Evolutionary conservation across 2,113 vertebrate species (phyloP).

Genomic region (Chloebia gouldiae): DNA sequence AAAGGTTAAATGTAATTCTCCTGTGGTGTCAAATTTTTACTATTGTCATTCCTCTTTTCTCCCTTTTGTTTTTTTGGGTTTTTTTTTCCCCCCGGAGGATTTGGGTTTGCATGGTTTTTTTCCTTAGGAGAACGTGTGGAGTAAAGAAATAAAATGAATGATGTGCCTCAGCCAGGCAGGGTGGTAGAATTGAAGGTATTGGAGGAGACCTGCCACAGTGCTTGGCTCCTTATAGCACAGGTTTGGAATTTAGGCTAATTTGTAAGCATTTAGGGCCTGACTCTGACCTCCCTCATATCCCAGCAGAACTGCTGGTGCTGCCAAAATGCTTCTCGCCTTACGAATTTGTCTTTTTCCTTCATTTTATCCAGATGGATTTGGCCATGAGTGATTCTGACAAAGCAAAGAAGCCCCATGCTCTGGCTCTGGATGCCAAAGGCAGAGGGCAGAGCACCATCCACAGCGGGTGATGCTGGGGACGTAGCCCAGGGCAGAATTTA

Average conservation of each 20-base stretch:
- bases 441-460: rapidly evolving
- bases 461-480: background rate
- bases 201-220: background rate
- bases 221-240: background rate
- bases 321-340: background rate
- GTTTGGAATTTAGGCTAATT: slow-evolving; percentile 36
- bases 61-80: rapidly evolving
- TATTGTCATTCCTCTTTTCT: background rate
- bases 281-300: background rate
- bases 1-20: slow-evolving; percentile 26
- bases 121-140: background rate
- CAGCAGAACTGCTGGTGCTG: background rate
- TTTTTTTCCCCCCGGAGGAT: rapidly evolving
- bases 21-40: background rate
- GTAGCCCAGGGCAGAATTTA: background rate
- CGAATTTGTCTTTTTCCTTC: background rate
- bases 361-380: background rate
- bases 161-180: background rate
- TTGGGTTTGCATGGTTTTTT: background rate
- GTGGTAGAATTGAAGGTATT: background rate
- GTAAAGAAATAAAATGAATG: background rate
- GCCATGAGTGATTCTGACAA: background rate
- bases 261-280: slow-evolving; percentile 23
- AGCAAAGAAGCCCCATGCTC: rapidly evolving
- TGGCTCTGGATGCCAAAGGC: rapidly evolving